Evolutionary conservation across 2,888 invertebrate genomes (phyloP).

Genomic region (Netelia virgata): DNA sequence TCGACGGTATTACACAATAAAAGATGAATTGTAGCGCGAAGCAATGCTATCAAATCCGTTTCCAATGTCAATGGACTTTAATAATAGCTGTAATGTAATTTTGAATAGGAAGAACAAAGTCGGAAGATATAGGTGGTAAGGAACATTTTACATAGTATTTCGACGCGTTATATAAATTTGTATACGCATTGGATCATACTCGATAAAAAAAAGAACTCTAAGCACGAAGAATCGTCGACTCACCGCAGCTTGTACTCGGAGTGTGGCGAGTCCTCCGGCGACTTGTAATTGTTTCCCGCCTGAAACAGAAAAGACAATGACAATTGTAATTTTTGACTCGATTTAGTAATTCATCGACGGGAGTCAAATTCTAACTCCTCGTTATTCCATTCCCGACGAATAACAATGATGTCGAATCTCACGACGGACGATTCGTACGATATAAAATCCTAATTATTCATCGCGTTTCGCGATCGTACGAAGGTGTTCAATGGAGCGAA

Average conservation of each 20-base stretch:
- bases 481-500: not conserved
- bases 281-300: conserved; percentile 80
- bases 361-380: not conserved
- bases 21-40: conserved; percentile 1
- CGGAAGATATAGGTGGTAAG: no score
- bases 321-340: not conserved
- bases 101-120: no score
- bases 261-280: conserved; percentile 80
- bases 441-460: not conserved
- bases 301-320: conserved; percentile 74
- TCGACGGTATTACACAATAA: conserved; percentile 15
- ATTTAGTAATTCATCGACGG: not conserved
- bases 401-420: not conserved
- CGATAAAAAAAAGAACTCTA: not conserved
- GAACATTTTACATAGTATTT: no score
- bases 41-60: not conserved
- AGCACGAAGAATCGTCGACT: conserved; percentile 52
- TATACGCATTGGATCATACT: not conserved
- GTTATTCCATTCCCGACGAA: not conserved
- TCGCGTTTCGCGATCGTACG: not conserved
- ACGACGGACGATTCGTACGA: not conserved
- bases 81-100: not conserved
- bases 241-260: conserved; percentile 80
- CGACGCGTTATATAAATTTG: not conserved
- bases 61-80: not conserved